phyloP scores from a whole-genome alignment of 2,797 vertebrate genomes.

The Zalophus californianus region DNA sequence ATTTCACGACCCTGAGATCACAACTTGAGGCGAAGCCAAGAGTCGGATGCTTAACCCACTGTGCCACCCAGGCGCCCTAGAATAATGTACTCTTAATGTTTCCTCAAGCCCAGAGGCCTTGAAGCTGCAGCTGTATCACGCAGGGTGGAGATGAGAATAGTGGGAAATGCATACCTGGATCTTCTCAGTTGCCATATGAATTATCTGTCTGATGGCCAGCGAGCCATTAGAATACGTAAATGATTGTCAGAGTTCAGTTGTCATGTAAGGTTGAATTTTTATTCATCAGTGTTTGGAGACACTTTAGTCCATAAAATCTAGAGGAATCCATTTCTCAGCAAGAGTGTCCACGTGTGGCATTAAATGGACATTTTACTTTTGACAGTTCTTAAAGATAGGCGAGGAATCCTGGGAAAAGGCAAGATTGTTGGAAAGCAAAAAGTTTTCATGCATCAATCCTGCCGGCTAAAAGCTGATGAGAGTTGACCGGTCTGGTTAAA shows the following conservation, averaged over 20 bases:
- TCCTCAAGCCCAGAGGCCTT: not conserved
- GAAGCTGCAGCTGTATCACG: not conserved
- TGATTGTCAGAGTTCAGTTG: not conserved
- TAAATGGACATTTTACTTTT: conserved; percentile 15
- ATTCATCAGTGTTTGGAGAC: conserved; percentile 15
- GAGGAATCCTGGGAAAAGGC: not conserved
- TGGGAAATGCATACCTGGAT: conserved; percentile 5
- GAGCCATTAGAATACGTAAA: not conserved
- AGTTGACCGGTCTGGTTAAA: not conserved
- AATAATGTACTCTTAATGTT: not conserved
- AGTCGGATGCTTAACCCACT: not conserved
- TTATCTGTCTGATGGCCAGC: not conserved
- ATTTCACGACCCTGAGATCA: not conserved
- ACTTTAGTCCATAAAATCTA: conserved; percentile 22
- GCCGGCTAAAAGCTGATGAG: not conserved
- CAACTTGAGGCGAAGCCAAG: not conserved
- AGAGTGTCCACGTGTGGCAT: not conserved
- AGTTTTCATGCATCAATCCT: not conserved
- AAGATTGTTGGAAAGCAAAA: not conserved
- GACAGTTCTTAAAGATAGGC: not conserved
- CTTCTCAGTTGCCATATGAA: not conserved
- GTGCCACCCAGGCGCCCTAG: not conserved
- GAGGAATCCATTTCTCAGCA: not conserved
- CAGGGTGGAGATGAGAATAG: not conserved
- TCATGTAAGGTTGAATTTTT: not conserved